These are phyloP conservation scores for Stichopus horrens DNA, from an alignment of 53 echinoderm and acorn worm species.

Conservation along the genomic window DNA sequence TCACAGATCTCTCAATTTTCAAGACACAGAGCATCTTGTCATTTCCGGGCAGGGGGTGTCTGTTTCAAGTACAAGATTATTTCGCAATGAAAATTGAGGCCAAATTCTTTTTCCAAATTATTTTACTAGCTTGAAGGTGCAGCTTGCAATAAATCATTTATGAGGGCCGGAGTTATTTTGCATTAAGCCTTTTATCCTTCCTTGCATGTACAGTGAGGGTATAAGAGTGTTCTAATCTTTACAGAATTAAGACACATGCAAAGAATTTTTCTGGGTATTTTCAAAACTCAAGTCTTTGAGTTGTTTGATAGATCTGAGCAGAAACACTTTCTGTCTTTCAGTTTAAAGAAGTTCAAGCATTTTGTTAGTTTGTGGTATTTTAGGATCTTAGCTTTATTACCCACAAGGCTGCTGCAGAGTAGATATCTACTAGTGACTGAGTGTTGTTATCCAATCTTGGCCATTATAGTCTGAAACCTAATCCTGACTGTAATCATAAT, in stretches of 20 bases:
- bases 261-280: not conserved
- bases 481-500: no score
- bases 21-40: not conserved
- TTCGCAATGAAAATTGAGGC: not conserved
- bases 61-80: not conserved
- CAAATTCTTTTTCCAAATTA: not conserved
- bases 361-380: no score
- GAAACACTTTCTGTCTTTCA: no score
- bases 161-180: not conserved
- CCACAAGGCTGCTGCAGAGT: no score
- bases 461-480: no score
- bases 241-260: not conserved
- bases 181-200: not conserved
- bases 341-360: no score
- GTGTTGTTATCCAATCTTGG: no score
- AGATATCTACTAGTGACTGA: no score
- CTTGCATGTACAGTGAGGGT: not conserved
- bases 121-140: not conserved
- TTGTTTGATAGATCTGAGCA: not conserved
- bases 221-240: not conserved
- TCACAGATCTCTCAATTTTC: not conserved
- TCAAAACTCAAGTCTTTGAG: not conserved
- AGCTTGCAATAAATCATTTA: not conserved
- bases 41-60: not conserved
- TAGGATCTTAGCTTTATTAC: no score